These are phyloP conservation scores for Salvator merianae DNA, from an alignment of 2,113 vertebrate genomes.

Conservation along the genomic window DNA sequence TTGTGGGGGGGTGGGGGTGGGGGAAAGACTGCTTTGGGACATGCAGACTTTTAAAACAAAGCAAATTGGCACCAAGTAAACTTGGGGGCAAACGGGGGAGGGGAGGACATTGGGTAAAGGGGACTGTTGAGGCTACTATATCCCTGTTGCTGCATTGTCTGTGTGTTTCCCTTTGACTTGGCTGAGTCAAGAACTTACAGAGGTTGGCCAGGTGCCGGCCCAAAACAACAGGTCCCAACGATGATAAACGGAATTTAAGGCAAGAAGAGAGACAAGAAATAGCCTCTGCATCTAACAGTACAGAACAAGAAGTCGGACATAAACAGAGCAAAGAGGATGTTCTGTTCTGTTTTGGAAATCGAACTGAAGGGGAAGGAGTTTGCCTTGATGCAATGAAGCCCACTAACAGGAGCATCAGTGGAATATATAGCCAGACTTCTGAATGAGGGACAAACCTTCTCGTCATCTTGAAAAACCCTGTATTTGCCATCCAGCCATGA, in stretches of 20 bases:
- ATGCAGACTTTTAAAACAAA: constrained; percentile 69
- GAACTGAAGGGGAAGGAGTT: constrained; percentile 50
- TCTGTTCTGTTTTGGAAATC: constrained; percentile 21
- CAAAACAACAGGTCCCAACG: constrained; percentile 50
- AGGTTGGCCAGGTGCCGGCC: constrained; percentile 50
- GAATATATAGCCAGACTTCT: constrained; percentile 68
- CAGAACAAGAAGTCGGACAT: constrained; percentile 61
- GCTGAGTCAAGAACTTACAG: constrained; percentile 60
- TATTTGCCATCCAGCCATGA: constrained; percentile 52
- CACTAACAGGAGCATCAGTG: constrained; percentile 57
- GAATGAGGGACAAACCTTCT: constrained; percentile 57
- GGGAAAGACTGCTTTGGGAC: constrained; percentile 67
- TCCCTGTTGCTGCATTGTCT: constrained; percentile 76
- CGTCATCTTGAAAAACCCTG: constrained; percentile 61
- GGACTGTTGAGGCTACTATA: constrained; percentile 72
- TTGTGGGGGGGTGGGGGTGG: constrained; percentile 55
- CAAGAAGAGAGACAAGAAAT: constrained; percentile 38
- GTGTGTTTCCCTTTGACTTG: constrained; percentile 74
- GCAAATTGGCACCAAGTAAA: constrained; percentile 73
- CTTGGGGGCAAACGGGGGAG: constrained; percentile 71
- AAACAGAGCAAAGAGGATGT: constrained; percentile 64
- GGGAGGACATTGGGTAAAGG: constrained; percentile 68
- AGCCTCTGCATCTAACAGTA: constrained; percentile 70
- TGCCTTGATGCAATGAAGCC: constrained; percentile 54
- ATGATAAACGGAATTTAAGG: constrained; percentile 32